phyloP scores from a whole-genome alignment of 2,797 vertebrate species.

The Xyrichtys novacula region DNA sequence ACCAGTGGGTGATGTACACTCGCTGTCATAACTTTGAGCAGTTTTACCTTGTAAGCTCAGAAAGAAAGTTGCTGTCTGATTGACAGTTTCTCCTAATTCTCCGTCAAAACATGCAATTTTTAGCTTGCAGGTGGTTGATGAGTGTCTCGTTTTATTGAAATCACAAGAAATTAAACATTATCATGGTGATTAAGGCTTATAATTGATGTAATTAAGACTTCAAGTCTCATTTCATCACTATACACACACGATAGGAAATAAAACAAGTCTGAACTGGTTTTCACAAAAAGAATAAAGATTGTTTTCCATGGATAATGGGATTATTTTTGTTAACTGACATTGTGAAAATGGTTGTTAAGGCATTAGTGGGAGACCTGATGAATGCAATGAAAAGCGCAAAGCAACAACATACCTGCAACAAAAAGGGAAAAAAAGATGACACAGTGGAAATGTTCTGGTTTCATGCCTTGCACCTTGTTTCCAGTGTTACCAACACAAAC shows the following conservation, averaged over 20 bases:
- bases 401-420: neutral
- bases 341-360: conserved; percentile 8
- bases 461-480: conserved; percentile 10
- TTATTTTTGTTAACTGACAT: conserved; percentile 1
- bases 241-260: conserved; percentile 5
- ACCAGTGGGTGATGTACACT: conserved; percentile 16
- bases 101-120: conserved; percentile 53
- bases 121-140: conserved; percentile 68
- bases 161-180: conserved; percentile 46
- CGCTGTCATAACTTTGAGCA: neutral
- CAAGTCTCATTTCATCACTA: conserved; percentile 24
- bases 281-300: neutral
- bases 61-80: conserved; percentile 32
- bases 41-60: conserved; percentile 20
- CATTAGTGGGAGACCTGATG: conserved; percentile 8
- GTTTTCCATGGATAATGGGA: neutral
- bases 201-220: conserved; percentile 51
- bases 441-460: conserved; percentile 6
- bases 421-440: neutral
- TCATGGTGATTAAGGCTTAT: conserved; percentile 54
- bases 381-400: conserved; percentile 12
- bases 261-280: conserved; percentile 10
- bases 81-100: conserved; percentile 41
- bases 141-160: conserved; percentile 61
- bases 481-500: conserved; percentile 7